Percentiles rank a stretch among this genome's conserved stretches.
These are phyloP conservation scores for Polyommatus iphigenia DNA, from an alignment of 2,888 invertebrate genomes.

Conservation along the genomic window DNA sequence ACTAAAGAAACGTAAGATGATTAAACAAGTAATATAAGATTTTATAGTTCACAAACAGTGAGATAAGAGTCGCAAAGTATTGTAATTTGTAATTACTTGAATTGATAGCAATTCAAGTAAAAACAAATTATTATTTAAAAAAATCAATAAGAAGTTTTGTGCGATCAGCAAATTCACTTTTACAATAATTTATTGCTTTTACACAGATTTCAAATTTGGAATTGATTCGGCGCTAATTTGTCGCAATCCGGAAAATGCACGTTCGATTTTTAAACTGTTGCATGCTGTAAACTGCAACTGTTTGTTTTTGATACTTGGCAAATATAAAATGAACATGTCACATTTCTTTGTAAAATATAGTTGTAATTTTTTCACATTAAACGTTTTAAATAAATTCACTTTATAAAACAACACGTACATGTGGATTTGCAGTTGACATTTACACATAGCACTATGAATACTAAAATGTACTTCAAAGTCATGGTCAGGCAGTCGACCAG, in stretches of 20 bases:
- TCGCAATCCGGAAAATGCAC: background rate
- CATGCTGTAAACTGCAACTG: background rate
- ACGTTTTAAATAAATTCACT: background rate
- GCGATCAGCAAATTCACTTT: background rate
- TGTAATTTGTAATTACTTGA: too few species aligned
- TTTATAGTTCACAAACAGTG: too few species aligned
- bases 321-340: background rate
- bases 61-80: background rate
- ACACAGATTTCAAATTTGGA: background rate
- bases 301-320: background rate
- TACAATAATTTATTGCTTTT: too few species aligned
- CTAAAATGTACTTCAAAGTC: conserved; percentile 62
- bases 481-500: conserved; percentile 65
- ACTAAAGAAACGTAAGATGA: background rate
- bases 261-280: background rate
- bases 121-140: too few species aligned
- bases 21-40: too few species aligned
- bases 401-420: conserved; percentile 55
- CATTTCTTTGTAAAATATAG: background rate
- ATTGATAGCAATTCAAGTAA: too few species aligned
- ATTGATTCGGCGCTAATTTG: background rate
- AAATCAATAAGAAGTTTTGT: too few species aligned
- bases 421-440: conserved; percentile 62
- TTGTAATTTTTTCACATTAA: background rate
- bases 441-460: conserved; percentile 57